phyloP scores from a whole-genome alignment of 2,888 invertebrate species.

The Labia minor region DNA sequence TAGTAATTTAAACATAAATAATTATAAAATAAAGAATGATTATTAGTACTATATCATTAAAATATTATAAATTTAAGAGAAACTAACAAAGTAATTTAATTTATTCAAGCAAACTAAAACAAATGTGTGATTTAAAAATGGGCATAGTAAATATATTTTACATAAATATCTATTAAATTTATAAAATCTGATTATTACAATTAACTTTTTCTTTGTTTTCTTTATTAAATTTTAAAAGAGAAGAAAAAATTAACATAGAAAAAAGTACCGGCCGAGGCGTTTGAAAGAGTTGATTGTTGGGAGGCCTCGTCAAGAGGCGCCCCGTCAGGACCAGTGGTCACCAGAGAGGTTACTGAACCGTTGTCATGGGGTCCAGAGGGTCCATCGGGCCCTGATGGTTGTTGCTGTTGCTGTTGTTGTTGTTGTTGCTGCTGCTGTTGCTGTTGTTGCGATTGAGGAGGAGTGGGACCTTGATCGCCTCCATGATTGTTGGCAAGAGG shows the following conservation, averaged over 20 bases:
- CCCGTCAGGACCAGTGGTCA: constrained; percentile 84
- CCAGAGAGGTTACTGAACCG: constrained; percentile 71
- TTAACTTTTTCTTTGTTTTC: too few species aligned
- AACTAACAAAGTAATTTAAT: too few species aligned
- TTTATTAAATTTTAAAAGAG: not conserved
- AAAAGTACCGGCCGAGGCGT: constrained; percentile 90
- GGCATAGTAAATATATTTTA: not conserved
- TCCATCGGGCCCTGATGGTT: constrained; percentile 16
- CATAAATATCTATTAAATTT: too few species aligned
- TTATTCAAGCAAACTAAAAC: too few species aligned
- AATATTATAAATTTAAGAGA: too few species aligned
- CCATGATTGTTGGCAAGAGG: constrained; percentile 33
- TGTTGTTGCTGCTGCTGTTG: too few species aligned
- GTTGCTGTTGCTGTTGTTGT: constrained; percentile 31
- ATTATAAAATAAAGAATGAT: too few species aligned
- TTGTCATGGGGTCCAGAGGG: constrained; percentile 27
- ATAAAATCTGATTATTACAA: too few species aligned
- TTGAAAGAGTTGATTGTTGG: constrained; percentile 84
- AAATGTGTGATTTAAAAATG: too few species aligned
- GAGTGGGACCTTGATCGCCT: constrained; percentile 34
- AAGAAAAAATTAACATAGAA: constrained; percentile 32
- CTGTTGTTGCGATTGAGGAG: not conserved
- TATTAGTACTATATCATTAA: too few species aligned
- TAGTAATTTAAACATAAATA: too few species aligned
- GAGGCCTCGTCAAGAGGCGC: constrained; percentile 81